phyloP scores from a whole-genome alignment of 2,113 vertebrate genomes.

The Erythrocercus mccallii region DNA sequence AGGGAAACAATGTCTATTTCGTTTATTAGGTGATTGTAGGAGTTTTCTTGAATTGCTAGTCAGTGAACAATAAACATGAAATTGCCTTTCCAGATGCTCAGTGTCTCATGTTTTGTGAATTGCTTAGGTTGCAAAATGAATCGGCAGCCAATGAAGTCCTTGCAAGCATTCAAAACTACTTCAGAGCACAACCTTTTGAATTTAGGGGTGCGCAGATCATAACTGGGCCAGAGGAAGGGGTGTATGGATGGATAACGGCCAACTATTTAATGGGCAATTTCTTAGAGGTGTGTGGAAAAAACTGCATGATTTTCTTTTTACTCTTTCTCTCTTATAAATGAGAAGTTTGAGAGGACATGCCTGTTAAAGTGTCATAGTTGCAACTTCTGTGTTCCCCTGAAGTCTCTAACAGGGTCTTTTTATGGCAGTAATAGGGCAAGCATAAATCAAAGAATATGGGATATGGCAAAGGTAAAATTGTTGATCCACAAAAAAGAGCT shows the following conservation, averaged over 20 bases:
- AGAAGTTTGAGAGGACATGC: neutral
- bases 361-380: neutral
- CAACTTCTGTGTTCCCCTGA: neutral
- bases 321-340: slow-evolving; percentile 14
- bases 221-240: slow-evolving; percentile 89
- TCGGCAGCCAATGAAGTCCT: slow-evolving; percentile 79
- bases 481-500: neutral
- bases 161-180: slow-evolving; percentile 78
- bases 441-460: neutral
- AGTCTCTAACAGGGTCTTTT: neutral
- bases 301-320: slow-evolving; percentile 67
- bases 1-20: neutral
- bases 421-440: neutral
- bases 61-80: neutral
- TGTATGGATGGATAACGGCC: slow-evolving; percentile 97
- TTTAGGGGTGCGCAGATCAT: slow-evolving; percentile 92
- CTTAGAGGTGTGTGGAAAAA: slow-evolving; percentile 83
- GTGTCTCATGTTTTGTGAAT: slow-evolving; percentile 72
- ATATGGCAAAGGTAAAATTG: neutral
- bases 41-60: neutral
- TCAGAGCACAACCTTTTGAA: slow-evolving; percentile 82
- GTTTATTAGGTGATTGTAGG: neutral
- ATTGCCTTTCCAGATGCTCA: slow-evolving; percentile 53
- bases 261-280: slow-evolving; percentile 97
- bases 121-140: slow-evolving; percentile 79